Conservation (phyloP, 2,113 vertebrate species). For the Verasper variegatus region DNA sequence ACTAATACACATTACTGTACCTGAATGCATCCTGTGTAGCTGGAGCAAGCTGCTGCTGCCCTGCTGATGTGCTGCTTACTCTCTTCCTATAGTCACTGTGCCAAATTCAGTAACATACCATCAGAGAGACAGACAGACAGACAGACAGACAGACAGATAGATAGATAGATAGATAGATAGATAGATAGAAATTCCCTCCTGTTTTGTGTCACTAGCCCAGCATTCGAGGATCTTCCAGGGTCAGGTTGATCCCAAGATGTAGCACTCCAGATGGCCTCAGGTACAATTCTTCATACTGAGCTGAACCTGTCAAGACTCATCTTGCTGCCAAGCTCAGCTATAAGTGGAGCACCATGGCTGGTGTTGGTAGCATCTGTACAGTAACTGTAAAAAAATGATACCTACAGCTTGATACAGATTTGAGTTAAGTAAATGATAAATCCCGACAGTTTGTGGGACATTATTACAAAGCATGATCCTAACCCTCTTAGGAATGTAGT, state of each 20-base stretch:
- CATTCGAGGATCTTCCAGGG: not conserved
- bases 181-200: not conserved
- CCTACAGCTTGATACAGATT: not conserved
- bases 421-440: not conserved
- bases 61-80: too few relatives aligned
- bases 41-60: too few relatives aligned
- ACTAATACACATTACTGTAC: too few relatives aligned
- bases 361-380: not conserved
- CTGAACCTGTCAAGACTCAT: conserved; percentile 35
- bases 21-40: too few relatives aligned
- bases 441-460: too few relatives aligned
- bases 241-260: conserved; percentile 2
- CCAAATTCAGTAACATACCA: too few relatives aligned
- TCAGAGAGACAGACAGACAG: too few relatives aligned
- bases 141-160: too few relatives aligned
- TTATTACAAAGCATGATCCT: too few relatives aligned
- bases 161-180: too few relatives aligned
- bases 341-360: conserved; percentile 14
- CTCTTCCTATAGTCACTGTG: too few relatives aligned
- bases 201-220: not conserved
- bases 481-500: too few relatives aligned
- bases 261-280: conserved; percentile 6
- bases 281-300: conserved; percentile 34
- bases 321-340: not conserved
- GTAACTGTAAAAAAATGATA: not conserved